phyloP scores from a whole-genome alignment of 2,113 vertebrate genomes.

The Carettochelys insculpta region DNA sequence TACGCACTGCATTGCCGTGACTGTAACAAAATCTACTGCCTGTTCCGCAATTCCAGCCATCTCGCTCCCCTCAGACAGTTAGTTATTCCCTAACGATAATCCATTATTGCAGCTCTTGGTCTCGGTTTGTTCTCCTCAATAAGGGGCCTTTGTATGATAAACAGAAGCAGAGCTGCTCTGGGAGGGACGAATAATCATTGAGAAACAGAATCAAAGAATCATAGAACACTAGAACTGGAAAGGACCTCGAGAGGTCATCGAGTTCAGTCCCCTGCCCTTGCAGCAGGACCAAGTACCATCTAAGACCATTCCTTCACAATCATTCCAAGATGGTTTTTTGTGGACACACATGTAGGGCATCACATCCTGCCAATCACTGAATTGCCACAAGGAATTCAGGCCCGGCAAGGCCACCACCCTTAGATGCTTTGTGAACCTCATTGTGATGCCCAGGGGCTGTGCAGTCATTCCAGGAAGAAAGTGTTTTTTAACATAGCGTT shows the following conservation, averaged over 20 bases:
- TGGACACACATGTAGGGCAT: background rate
- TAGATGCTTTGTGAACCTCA: background rate
- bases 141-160: fast-evolving
- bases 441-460: background rate
- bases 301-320: background rate
- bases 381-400: background rate
- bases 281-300: too few relatives aligned
- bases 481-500: background rate
- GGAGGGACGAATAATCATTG: background rate
- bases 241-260: too few relatives aligned
- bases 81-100: background rate
- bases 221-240: too few relatives aligned
- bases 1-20: background rate
- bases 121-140: background rate
- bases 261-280: too few relatives aligned
- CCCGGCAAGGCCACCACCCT: background rate
- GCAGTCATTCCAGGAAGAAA: background rate
- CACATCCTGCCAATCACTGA: background rate
- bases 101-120: background rate
- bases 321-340: background rate
- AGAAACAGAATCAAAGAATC: too few relatives aligned
- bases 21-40: background rate
- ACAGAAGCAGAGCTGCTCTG: background rate
- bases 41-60: background rate
- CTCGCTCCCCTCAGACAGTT: background rate